Conservation (phyloP, 2,113 vertebrate species). For the Saguinus midas region DNA sequence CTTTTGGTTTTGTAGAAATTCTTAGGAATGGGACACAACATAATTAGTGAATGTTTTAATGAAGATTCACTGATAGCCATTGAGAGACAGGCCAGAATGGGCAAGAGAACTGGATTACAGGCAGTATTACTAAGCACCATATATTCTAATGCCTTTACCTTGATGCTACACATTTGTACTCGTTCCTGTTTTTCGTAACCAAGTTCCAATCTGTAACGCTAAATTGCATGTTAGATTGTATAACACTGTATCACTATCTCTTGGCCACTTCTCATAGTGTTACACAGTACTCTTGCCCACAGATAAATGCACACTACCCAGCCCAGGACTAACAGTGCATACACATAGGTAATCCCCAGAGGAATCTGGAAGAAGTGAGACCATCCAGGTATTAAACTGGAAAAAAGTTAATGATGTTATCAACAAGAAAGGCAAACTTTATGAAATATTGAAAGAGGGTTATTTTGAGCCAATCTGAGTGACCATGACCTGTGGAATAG, state of each 20-base stretch:
- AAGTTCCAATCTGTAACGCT: background rate
- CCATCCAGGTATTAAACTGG: background rate
- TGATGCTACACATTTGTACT: background rate
- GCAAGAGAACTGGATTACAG: background rate
- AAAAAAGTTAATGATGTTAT: background rate
- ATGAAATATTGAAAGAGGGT: too few species aligned
- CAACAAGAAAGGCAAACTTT: background rate
- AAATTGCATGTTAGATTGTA: background rate
- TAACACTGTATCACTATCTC: background rate
- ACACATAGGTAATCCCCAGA: background rate
- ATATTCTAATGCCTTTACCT: background rate
- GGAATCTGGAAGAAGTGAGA: background rate
- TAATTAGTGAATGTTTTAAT: background rate
- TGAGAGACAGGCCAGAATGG: background rate
- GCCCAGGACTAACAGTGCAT: background rate
- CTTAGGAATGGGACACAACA: accelerated
- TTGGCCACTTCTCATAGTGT: background rate
- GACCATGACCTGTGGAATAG: too few species aligned
- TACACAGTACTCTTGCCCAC: background rate
- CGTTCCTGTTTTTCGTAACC: background rate
- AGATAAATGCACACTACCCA: background rate
- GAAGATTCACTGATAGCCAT: background rate
- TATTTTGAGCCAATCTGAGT: too few species aligned
- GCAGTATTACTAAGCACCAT: too few species aligned
- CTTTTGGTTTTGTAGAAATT: background rate